phyloP scores from a whole-genome alignment of 2,113 vertebrate species.

The Pristiophorus japonicus region DNA sequence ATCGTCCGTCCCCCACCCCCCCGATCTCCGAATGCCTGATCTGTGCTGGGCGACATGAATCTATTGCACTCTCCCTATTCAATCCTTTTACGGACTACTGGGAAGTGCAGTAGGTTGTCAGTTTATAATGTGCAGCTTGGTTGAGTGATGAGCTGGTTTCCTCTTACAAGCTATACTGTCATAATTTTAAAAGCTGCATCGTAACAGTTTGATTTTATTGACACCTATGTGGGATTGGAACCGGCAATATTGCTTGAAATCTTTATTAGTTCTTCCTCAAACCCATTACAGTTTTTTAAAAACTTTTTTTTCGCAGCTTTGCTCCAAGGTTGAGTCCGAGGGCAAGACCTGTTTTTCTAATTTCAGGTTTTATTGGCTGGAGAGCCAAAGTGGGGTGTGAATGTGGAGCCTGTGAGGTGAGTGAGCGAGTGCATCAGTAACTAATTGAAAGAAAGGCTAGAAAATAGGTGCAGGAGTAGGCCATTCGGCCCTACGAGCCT shows the following conservation, averaged over 20 bases:
- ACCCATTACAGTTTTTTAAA: background rate
- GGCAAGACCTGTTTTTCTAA: background rate
- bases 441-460: background rate
- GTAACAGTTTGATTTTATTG: background rate
- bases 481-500: too few species aligned
- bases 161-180: background rate
- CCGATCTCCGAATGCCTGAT: background rate
- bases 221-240: background rate
- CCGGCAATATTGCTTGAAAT: background rate
- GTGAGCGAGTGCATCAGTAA: background rate
- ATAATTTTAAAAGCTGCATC: background rate
- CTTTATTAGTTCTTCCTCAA: background rate
- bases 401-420: background rate
- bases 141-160: background rate
- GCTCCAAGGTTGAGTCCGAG: background rate
- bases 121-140: too few species aligned
- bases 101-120: background rate
- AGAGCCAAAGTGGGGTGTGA: background rate
- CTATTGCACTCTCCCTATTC: background rate
- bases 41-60: background rate
- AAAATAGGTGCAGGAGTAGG: too few species aligned
- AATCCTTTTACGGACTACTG: background rate
- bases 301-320: background rate
- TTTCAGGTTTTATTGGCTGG: background rate
- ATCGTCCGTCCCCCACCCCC: background rate